Conservation (phyloP, 2,797 vertebrate species). For the Schizopygopsis pylzovi region DNA sequence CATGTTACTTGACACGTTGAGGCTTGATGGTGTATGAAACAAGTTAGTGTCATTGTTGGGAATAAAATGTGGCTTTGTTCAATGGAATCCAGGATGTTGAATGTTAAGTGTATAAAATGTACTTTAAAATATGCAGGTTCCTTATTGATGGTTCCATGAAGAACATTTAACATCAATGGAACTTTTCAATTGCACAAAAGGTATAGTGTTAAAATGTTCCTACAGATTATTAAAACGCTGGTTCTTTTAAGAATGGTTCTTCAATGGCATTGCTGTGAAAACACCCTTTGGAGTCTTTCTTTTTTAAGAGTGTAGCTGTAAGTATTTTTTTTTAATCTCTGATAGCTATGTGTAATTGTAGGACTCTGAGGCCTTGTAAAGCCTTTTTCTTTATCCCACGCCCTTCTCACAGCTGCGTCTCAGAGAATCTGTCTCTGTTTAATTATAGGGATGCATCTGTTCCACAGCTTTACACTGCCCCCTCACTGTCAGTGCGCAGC, state of each 20-base stretch:
- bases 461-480: slow-evolving; percentile 50
- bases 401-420: slow-evolving; percentile 44
- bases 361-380: background rate
- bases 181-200: background rate
- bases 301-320: background rate
- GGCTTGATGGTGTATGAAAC: background rate
- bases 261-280: background rate
- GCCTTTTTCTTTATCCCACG: background rate
- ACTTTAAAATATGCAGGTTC: background rate
- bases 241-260: background rate
- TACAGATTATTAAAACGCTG: background rate
- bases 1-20: background rate
- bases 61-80: background rate
- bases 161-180: background rate
- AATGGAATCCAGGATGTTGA: background rate
- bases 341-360: slow-evolving; percentile 13
- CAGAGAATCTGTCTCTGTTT: slow-evolving; percentile 52
- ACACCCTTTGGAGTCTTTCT: background rate
- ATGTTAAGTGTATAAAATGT: background rate
- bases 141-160: background rate
- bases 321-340: background rate
- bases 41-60: background rate
- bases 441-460: slow-evolving; percentile 69
- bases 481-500: slow-evolving; percentile 63
- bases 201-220: background rate